Conservation (phyloP, 2,113 vertebrate genomes). For the Notiomystis cincta region DNA sequence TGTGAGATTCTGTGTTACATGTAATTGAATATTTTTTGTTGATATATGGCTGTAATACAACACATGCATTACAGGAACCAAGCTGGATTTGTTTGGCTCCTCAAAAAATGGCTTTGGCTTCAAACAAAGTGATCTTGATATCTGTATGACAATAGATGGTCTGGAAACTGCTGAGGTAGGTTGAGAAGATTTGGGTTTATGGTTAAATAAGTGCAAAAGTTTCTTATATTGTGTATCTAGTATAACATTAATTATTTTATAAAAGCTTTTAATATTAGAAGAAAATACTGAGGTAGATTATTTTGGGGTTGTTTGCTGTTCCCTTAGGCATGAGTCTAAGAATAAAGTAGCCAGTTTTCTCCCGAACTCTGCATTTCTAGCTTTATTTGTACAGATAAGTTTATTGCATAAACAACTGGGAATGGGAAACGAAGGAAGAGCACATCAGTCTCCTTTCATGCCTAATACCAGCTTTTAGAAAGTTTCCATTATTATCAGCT, state of each 20-base stretch:
- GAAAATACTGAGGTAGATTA: background rate
- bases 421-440: background rate
- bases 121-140: constrained; percentile 92
- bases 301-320: background rate
- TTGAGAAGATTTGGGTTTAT: background rate
- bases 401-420: background rate
- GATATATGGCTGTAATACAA: background rate
- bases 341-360: background rate
- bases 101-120: constrained; percentile 97
- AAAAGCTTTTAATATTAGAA: background rate
- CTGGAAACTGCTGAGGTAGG: constrained; percentile 84
- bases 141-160: constrained; percentile 91
- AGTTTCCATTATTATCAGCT: background rate
- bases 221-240: background rate
- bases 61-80: constrained; percentile 77
- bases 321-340: background rate
- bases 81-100: constrained; percentile 88
- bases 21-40: background rate
- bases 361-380: background rate
- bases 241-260: background rate
- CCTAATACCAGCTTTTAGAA: background rate
- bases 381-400: background rate
- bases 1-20: background rate
- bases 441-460: background rate
- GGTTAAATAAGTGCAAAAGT: background rate